Evolutionary conservation across 2,113 vertebrate species (phyloP), one percentile per base, ranked within the genome.

Genomic region (Ardeotis arabs): DNA sequence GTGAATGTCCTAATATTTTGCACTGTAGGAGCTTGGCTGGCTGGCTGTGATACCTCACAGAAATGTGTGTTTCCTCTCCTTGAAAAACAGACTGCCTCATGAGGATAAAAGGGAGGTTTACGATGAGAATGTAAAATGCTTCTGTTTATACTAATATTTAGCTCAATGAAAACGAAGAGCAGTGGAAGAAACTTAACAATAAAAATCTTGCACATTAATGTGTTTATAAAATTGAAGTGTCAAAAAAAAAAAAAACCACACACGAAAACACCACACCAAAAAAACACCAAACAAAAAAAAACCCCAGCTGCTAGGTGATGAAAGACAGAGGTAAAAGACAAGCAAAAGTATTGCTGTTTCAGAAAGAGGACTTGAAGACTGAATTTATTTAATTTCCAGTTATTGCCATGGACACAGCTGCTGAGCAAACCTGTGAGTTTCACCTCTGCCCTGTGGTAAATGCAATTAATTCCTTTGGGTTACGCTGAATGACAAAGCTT

Each of bases 1-100:
- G 72, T 75, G 56, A 50, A 72, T 93, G 80, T 92, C 88, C 92
- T 95, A 84, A 94, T 97, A 93, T 96, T 96, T 96, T 90, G 78
- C 52, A 31, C 47, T 77, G 77, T 67, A 68, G 41, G 80, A 78
- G 66, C 83, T 70, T 77, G 92, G 58, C 63, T 80, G 58, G 31
- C 70, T 91, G 84, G 39, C 84, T 93, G 45, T 50, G 84, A 58
- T 70, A 49, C 44, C 45, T 81, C 88, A 21, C 39, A 49, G 85
- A 89, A 95, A 86, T 35, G 79, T 70, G 80, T 21, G 23, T 68
- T 93, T 92, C 67, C 59, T 69, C 41, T 76, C 52, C 56, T 37
- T 67, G 19, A 33, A 59, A 89, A 92, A 31, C 37, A 89, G 69
- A 9, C 66, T 45, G 49, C 49, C 31, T 84, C 20, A 3, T 13